Conservation (phyloP, 1,140 invertebrate genomes). For the Telenomus remus region DNA sequence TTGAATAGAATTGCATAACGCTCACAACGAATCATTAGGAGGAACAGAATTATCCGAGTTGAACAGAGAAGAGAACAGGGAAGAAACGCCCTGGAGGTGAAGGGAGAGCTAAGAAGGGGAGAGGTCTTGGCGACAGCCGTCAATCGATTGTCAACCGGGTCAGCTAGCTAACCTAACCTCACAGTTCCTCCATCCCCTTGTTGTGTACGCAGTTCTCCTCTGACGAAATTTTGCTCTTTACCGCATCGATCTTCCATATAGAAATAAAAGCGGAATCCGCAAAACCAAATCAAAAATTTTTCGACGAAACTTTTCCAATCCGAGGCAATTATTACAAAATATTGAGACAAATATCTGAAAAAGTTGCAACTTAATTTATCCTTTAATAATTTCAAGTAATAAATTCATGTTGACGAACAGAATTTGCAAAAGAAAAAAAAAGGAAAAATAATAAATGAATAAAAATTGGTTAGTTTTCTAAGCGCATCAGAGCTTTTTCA, state of each 20-base stretch:
- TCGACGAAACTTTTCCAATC: background rate
- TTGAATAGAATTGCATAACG: constrained; percentile 36
- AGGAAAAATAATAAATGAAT: too few relatives aligned
- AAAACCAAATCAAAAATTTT: constrained; percentile 19
- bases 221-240: constrained; percentile 39
- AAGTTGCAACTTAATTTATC: too few relatives aligned
- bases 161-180: constrained; percentile 71
- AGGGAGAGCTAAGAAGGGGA: constrained; percentile 63
- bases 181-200: constrained; percentile 39
- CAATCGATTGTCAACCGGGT: constrained; percentile 77
- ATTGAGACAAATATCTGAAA: too few relatives aligned
- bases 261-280: background rate
- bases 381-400: too few relatives aligned
- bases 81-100: constrained; percentile 58
- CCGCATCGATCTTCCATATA: constrained; percentile 1
- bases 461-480: background rate
- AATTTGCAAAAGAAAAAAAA: too few relatives aligned
- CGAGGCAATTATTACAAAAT: too few relatives aligned
- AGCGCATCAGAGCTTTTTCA: background rate
- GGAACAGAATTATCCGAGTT: constrained; percentile 49
- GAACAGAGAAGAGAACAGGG: constrained; percentile 48
- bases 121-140: constrained; percentile 75
- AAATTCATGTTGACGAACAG: background rate
- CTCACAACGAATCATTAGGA: constrained; percentile 63
- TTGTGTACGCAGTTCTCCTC: constrained; percentile 25